phyloP scores from a whole-genome alignment of 30 jellyfish, hydroid and myxozoan genomes.

The Hydractinia symbiolongicarpus region DNA sequence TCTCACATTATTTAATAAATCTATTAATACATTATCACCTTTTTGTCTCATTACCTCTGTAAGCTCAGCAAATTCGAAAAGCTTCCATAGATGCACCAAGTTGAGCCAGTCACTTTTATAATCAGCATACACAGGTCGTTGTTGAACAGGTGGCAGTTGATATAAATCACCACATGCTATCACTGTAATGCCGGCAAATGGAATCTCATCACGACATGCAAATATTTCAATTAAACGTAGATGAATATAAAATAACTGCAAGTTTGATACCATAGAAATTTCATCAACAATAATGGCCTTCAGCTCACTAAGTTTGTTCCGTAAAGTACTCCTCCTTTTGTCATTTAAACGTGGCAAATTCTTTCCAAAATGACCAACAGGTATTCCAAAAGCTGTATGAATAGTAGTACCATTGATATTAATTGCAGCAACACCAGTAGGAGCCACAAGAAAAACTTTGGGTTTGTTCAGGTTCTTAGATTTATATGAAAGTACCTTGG shows the following conservation, averaged over 20 bases:
- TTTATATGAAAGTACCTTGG: neutral
- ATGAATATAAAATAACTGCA: conserved; percentile 7
- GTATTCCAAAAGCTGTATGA: neutral
- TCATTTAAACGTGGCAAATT: no score
- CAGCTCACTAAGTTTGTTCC: neutral
- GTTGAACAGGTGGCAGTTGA: neutral
- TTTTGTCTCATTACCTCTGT: no score
- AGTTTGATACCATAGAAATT: conserved; percentile 17
- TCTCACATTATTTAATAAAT: no score
- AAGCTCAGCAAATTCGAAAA: no score
- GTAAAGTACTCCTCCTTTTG: neutral
- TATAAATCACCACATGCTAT: conserved; percentile 2
- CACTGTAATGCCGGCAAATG: conserved; percentile 6
- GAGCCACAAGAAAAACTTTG: neutral
- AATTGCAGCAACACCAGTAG: no score
- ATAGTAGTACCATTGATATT: no score
- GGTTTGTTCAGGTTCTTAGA: neutral
- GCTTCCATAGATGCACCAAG: no score
- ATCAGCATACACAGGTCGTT: no score
- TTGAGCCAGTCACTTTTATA: no score
- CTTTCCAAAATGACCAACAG: conserved; percentile 10
- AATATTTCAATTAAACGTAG: conserved; percentile 5
- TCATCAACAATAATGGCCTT: conserved; percentile 1
- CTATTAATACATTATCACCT: no score
- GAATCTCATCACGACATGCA: neutral